Percentiles rank a stretch among this genome's conserved stretches.
These are phyloP conservation scores for Cynopterus brachyotis DNA, from an alignment of 2,113 vertebrate species.

Conservation along the genomic window DNA sequence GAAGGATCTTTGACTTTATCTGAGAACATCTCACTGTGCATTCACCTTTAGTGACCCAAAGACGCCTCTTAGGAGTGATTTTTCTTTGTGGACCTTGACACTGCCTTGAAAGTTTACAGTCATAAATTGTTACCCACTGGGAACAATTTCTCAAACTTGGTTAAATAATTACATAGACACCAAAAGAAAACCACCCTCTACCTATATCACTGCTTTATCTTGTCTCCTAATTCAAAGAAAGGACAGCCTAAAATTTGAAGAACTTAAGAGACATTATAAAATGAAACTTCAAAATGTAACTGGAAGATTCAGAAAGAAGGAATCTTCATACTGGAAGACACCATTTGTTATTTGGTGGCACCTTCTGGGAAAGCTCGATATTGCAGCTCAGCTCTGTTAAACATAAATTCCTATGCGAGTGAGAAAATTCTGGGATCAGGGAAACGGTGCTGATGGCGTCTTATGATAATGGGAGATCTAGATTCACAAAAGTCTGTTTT, in stretches of 20 bases:
- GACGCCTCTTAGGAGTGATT: constrained; percentile 6
- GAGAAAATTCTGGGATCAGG: background rate
- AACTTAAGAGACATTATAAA: background rate
- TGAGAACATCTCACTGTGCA: constrained; percentile 10
- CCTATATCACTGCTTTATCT: background rate
- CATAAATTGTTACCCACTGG: constrained; percentile 57
- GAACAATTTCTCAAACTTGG: constrained; percentile 54
- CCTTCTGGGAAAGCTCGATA: constrained; percentile 66
- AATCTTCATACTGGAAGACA: background rate
- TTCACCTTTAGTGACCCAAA: constrained; percentile 46
- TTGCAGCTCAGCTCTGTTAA: constrained; percentile 62
- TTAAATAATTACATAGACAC: constrained; percentile 58
- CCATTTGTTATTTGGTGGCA: constrained; percentile 71
- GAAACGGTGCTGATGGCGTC: background rate
- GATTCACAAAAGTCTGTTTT: background rate
- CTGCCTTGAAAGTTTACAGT: constrained; percentile 52
- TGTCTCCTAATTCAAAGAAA: constrained; percentile 37
- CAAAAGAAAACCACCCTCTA: constrained; percentile 33
- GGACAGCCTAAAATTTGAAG: background rate
- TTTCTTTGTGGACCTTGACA: constrained; percentile 56
- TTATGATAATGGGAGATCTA: background rate
- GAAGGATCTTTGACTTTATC: constrained; percentile 35
- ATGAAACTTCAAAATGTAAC: constrained; percentile 36
- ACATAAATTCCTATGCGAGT: constrained; percentile 34
- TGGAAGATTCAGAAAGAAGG: background rate